Conservation (phyloP, 2,888 invertebrate genomes). For the Ornithoptera priamus region DNA sequence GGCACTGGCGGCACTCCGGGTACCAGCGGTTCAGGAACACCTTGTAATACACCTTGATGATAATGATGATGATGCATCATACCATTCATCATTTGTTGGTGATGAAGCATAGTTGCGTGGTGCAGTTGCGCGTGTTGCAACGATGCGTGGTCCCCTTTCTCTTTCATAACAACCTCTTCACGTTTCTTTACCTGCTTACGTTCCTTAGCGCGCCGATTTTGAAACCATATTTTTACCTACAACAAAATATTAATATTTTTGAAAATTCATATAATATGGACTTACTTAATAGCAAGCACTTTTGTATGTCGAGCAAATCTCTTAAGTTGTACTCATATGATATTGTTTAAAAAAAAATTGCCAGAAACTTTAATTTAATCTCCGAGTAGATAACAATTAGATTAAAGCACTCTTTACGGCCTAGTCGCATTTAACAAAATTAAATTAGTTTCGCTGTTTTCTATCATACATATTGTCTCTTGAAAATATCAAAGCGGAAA, state of each 20-base stretch:
- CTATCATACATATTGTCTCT: no score
- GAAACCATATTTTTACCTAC: constrained; percentile 91
- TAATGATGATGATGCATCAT: constrained; percentile 78
- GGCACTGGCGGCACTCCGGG: constrained; percentile 71
- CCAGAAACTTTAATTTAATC: no score
- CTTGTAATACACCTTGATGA: constrained; percentile 74
- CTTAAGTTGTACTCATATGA: no score
- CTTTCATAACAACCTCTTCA: constrained; percentile 84
- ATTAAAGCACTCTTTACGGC: no score
- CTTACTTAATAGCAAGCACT: no score
- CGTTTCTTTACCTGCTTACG: constrained; percentile 93
- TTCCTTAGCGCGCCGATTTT: constrained; percentile 96
- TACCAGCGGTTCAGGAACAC: constrained; percentile 69
- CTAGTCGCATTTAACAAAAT: no score
- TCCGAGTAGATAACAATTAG: no score
- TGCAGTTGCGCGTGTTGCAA: constrained; percentile 76
- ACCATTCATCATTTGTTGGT: constrained; percentile 78
- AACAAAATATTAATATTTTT: constrained; percentile 16
- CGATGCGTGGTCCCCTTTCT: constrained; percentile 77
- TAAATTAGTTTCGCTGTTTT: no score
- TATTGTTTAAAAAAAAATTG: no score
- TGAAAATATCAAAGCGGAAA: no score
- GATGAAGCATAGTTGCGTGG: constrained; percentile 76
- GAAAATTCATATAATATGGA: background rate
- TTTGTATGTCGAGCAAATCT: no score